Base-by-base conservation (phyloP, 2,888 invertebrate genomes). In the Cheilosia grossa region DNA sequence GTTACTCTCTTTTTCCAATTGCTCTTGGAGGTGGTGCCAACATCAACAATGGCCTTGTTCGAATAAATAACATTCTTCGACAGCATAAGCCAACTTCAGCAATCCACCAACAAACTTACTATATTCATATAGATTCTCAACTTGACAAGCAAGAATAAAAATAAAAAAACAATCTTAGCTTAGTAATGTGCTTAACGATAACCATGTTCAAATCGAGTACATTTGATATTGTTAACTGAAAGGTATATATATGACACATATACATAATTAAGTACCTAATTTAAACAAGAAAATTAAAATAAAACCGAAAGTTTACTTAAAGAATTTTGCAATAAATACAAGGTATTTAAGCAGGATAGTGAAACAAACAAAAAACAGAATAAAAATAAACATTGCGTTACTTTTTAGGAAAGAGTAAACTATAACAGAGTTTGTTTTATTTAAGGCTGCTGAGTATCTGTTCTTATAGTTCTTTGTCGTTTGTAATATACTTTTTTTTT, bases 1-100 rank as follows among this genome's bases (percentile, higher is more conserved):
- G 94, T 97, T 88, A 98, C 97, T 88, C 95, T 97, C 89, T 97
- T 97, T 93, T 94, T 97, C 90, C 98, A 98, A 93, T 95, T 97
- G 94, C 93, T 96, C 90, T 93, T 98, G 91, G 97, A 98, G 92
- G 97, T 98, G 90, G 97, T 97, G 89, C 97, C 98, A 89, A 97
- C 97, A 82, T 95, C 96, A 88, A 95, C 95, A 87, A 95, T 95
- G 93, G 90, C 90, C 79, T 90, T 92, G 91, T 92, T 91, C 87
- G 92, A 92, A 87, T 92, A 88, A 87, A 78, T n/a, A 17, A 49
- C 17, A 77, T 79, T 74, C 58, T 51, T 37, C 42, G 5, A 15
- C 13, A 56, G 19, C 42, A 54, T 44, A 64, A 74, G 17, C 70
- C 66, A 75, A 80, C 17, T 30, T 30, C 30, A 75, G 56, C 66